A percentile compares a stretch with the other conserved stretches of the same genome.
Evolutionary conservation across 2,113 vertebrate genomes (phyloP).

Genomic region (Callorhinus ursinus): DNA sequence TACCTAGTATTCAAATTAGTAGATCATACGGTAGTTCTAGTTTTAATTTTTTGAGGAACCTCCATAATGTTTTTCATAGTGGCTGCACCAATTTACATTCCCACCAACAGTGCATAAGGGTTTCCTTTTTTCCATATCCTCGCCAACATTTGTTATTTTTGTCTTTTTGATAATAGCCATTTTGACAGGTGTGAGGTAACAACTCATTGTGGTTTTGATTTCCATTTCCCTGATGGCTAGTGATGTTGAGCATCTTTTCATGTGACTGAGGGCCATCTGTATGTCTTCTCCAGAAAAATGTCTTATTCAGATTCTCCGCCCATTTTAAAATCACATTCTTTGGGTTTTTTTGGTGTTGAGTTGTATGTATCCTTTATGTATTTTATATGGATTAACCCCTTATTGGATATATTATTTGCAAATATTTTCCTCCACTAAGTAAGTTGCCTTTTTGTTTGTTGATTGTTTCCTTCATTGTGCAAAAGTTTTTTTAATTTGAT

Average conservation of each 20-base stretch:
- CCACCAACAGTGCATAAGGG: background rate
- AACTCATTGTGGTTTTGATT: background rate
- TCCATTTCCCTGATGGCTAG: background rate
- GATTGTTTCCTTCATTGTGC: background rate
- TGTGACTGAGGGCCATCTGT: background rate
- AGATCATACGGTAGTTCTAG: background rate
- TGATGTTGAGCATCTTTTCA: background rate
- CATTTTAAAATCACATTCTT: background rate
- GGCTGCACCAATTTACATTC: background rate
- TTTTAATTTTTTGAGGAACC: background rate
- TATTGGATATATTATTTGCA: background rate
- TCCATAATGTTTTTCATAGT: background rate
- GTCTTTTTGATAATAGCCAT: background rate
- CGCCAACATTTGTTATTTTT: background rate
- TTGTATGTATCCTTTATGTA: background rate
- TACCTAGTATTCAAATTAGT: background rate
- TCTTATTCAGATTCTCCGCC: background rate
- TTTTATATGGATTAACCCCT: background rate
- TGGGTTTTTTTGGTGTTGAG: background rate
- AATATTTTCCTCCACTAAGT: background rate
- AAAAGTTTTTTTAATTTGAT: background rate
- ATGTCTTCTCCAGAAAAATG: background rate
- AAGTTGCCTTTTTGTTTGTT: background rate
- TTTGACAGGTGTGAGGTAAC: background rate
- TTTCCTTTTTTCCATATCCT: background rate